Conservation (phyloP, 2,888 invertebrate species). For the Laspeyria flexula region DNA sequence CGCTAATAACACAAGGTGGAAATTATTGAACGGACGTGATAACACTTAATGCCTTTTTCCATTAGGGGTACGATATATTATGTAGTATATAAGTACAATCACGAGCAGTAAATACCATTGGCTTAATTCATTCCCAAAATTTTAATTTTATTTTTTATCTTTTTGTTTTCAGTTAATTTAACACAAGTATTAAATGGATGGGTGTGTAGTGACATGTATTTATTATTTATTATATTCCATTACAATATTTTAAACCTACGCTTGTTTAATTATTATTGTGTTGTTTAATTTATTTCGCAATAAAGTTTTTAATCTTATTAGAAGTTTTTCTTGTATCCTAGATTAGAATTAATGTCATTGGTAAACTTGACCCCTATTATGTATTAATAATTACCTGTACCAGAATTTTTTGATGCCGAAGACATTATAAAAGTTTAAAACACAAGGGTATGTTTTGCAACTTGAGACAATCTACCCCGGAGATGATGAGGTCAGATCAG, state of each 20-base stretch:
- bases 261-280: constrained; percentile 39
- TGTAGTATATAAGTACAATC: too few relatives aligned
- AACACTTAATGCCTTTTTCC: too few relatives aligned
- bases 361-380: too few relatives aligned
- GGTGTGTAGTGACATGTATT: constrained; percentile 71
- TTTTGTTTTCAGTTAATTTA: constrained; percentile 83
- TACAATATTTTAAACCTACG: constrained; percentile 45
- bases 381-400: too few relatives aligned
- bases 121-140: constrained; percentile 27
- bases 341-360: neutral
- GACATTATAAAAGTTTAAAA: too few relatives aligned
- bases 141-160: constrained; percentile 60
- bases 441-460: too few relatives aligned
- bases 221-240: constrained; percentile 40
- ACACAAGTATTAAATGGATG: constrained; percentile 76
- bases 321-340: constrained; percentile 27
- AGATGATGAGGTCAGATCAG: too few relatives aligned
- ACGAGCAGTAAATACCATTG: constrained; percentile 20
- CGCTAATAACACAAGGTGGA: too few relatives aligned
- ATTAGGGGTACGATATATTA: too few relatives aligned
- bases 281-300: constrained; percentile 52
- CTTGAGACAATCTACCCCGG: too few relatives aligned
- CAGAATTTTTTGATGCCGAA: too few relatives aligned
- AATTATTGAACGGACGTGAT: too few relatives aligned
- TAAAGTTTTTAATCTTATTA: constrained; percentile 47